Conservation (phyloP, 2,113 vertebrate genomes). For the Boulengerochromis microlepis region DNA sequence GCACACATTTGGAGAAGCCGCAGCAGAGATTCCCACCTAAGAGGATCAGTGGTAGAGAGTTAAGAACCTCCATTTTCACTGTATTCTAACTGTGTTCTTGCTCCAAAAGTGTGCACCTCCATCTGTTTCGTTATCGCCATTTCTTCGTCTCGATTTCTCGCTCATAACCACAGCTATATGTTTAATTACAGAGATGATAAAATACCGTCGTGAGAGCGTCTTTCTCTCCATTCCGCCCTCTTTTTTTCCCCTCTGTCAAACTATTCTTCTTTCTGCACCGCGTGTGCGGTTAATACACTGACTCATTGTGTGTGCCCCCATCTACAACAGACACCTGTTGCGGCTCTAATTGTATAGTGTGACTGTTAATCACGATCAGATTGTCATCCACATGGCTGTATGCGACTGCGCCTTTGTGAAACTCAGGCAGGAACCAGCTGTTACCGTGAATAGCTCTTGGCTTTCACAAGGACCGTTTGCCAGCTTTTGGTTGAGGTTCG, state of each 20-base stretch:
- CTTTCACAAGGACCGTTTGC: neutral
- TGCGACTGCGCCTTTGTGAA: neutral
- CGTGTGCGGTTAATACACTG: neutral
- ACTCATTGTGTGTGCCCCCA: neutral
- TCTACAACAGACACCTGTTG: constrained; percentile 52
- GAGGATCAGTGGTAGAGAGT: constrained; percentile 21
- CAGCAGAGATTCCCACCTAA: constrained; percentile 19
- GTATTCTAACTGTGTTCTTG: neutral
- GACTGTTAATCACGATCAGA: constrained; percentile 8
- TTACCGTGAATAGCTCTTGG: neutral
- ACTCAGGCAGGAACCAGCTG: neutral
- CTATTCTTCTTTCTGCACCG: neutral
- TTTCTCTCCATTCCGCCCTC: neutral
- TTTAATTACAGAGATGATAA: constrained; percentile 28
- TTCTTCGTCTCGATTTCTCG: neutral
- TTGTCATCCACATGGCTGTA: neutral
- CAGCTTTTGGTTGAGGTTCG: neutral
- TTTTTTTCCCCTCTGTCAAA: neutral
- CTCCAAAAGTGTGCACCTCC: neutral
- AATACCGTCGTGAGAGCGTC: neutral
- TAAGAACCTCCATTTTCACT: constrained; percentile 21
- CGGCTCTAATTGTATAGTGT: constrained; percentile 17
- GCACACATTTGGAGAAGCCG: neutral
- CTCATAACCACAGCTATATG: constrained; percentile 2
- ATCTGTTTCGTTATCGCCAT: neutral